Percentiles rank a stretch among this genome's conserved stretches.
These are phyloP conservation scores for Drosophila equinoxialis DNA, from an alignment of 1,140 invertebrate genomes.

Conservation along the genomic window DNA sequence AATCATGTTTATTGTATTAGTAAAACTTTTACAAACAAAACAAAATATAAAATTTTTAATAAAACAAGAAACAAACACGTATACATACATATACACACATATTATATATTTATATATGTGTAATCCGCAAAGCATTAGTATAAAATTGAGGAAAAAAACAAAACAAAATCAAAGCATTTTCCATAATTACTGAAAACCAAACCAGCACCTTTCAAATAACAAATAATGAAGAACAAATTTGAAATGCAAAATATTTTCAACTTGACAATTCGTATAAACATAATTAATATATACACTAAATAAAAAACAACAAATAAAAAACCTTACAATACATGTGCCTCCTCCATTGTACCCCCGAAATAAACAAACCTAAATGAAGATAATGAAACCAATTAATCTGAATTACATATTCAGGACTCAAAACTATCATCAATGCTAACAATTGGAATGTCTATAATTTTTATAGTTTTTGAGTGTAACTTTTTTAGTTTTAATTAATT, in stretches of 20 bases:
- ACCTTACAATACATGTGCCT: constrained; percentile 58
- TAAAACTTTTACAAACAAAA: constrained; percentile 58
- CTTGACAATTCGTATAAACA: constrained; percentile 24
- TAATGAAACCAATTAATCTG: background rate
- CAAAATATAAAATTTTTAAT: constrained; percentile 53
- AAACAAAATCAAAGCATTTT: constrained; percentile 38
- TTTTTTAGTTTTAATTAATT: background rate
- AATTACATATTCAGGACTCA: background rate
- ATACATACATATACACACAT: constrained; percentile 26
- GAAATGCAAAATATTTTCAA: constrained; percentile 35
- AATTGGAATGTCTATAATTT: background rate
- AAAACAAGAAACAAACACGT: constrained; percentile 28
- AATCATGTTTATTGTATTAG: constrained; percentile 78
- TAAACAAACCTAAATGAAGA: constrained; percentile 32
- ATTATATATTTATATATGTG: constrained; percentile 14
- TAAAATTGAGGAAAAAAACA: constrained; percentile 3
- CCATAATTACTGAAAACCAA: constrained; percentile 4
- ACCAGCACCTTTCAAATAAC: constrained; percentile 7
- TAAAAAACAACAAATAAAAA: constrained; percentile 35
- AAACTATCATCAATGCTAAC: background rate
- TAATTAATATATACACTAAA: constrained; percentile 19
- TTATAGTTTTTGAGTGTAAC: background rate
- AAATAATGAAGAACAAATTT: background rate
- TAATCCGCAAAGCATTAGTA: constrained; percentile 17
- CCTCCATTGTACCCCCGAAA: constrained; percentile 19